These are phyloP conservation scores for Chondrilla cf. caribensis DNA, from an alignment of 37 sponge, comb jelly and placozoan genomes.

Conservation along the genomic window DNA sequence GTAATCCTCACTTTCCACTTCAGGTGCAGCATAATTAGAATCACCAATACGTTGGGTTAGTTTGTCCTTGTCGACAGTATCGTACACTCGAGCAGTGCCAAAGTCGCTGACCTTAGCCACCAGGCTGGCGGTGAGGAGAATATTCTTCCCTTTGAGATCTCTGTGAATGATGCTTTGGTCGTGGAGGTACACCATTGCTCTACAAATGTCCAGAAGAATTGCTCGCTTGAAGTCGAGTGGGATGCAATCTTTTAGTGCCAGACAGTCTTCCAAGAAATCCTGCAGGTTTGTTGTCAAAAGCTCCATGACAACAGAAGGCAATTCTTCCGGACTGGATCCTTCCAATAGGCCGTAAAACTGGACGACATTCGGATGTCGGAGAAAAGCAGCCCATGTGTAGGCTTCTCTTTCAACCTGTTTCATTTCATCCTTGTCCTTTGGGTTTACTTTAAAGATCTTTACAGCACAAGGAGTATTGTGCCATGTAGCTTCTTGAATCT, in stretches of 20 bases:
- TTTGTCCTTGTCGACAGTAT: neutral
- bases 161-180: neutral
- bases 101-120: constrained; percentile 13
- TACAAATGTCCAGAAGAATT: neutral
- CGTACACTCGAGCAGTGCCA: neutral
- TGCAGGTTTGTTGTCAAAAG: neutral
- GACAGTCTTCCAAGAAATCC: neutral
- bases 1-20: neutral
- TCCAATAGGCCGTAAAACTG: constrained; percentile 11
- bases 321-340: neutral
- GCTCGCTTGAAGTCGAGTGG: neutral
- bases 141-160: neutral
- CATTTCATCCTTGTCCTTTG: too few species aligned
- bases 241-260: neutral
- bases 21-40: neutral
- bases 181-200: neutral
- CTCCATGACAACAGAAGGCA: neutral
- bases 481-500: too few species aligned
- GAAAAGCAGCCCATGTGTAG: neutral
- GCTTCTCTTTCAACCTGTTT: neutral
- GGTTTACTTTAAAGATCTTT: too few species aligned
- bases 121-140: neutral
- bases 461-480: too few species aligned
- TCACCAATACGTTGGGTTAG: too few species aligned
- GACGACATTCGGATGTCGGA: neutral